These are phyloP conservation scores for Meloidogyne floridensis DNA, from an alignment of 1,140 invertebrate species.

Conservation along the genomic window DNA sequence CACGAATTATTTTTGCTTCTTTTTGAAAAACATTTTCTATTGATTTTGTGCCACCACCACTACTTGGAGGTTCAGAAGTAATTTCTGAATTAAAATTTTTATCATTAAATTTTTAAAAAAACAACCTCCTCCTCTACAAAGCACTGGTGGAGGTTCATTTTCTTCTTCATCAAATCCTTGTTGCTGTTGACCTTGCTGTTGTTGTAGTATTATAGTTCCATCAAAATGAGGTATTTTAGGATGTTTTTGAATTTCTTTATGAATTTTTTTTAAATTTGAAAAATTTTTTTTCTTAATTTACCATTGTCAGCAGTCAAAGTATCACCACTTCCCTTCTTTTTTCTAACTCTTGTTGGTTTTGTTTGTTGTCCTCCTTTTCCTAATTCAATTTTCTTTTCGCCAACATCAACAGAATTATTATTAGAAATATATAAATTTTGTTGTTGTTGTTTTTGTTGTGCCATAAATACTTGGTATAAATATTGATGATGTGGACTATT, in stretches of 20 bases:
- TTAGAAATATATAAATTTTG: not conserved
- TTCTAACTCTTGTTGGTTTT: not conserved
- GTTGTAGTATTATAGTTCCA: not conserved
- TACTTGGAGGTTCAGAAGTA: not conserved
- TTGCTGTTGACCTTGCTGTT: not conserved
- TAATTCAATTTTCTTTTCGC: not conserved
- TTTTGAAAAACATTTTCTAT: conserved; percentile 32
- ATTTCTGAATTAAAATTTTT: conserved; percentile 19
- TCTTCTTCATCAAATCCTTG: conserved; percentile 30
- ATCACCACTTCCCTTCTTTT: not conserved
- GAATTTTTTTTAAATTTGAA: too few species aligned
- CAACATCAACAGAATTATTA: too few species aligned
- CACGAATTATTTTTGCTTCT: conserved; percentile 33
- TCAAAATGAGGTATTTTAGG: not conserved
- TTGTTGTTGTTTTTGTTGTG: not conserved
- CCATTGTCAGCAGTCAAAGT: not conserved
- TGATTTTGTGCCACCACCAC: not conserved
- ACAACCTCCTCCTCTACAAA: conserved; percentile 20
- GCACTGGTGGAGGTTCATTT: conserved; percentile 34
- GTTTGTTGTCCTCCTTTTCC: too few species aligned
- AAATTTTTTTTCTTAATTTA: not conserved
- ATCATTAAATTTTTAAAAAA: not conserved
- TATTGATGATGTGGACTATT: not conserved
- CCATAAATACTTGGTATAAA: not conserved
- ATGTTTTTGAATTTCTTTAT: not conserved